Evolutionary conservation across 2,797 vertebrate genomes (phyloP).

Genomic region (Sylvilagus floridanus): DNA sequence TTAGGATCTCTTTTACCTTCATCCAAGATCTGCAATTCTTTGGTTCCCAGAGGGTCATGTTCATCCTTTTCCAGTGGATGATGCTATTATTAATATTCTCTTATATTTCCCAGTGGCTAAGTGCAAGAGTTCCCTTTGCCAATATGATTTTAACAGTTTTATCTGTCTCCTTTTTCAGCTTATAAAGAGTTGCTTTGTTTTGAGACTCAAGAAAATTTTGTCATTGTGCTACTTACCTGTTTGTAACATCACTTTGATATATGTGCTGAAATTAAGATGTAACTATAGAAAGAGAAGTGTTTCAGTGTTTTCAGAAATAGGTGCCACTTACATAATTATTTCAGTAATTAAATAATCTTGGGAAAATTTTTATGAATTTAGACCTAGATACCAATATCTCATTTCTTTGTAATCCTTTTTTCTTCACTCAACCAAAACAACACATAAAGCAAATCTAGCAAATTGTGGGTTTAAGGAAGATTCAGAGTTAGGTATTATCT

Average conservation of each 20-base stretch:
- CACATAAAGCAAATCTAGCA: slow-evolving; percentile 30
- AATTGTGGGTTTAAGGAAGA: slow-evolving; percentile 45
- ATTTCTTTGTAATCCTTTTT: slow-evolving; percentile 35
- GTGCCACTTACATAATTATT: slow-evolving; percentile 32
- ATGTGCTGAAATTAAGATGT: slow-evolving; percentile 20
- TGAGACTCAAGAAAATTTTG: slow-evolving; percentile 30
- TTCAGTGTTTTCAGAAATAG: slow-evolving; percentile 11
- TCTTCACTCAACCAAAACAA: background rate
- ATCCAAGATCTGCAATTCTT: background rate
- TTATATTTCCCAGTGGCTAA: background rate
- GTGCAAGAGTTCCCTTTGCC: background rate
- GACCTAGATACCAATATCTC: background rate
- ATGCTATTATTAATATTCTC: background rate
- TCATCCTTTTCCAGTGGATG: background rate
- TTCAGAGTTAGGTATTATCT: background rate
- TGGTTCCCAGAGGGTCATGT: background rate
- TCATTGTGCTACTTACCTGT: background rate
- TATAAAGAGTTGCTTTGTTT: slow-evolving; percentile 23
- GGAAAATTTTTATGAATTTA: slow-evolving; percentile 37
- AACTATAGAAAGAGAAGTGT: background rate
- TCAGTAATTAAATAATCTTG: slow-evolving; percentile 11
- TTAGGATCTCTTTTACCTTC: background rate
- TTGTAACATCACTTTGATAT: background rate
- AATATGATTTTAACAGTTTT: background rate
- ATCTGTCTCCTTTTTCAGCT: slow-evolving; percentile 30